Conservation (phyloP, 2,797 vertebrate species). For the Chaetophractus vellerosus region DNA sequence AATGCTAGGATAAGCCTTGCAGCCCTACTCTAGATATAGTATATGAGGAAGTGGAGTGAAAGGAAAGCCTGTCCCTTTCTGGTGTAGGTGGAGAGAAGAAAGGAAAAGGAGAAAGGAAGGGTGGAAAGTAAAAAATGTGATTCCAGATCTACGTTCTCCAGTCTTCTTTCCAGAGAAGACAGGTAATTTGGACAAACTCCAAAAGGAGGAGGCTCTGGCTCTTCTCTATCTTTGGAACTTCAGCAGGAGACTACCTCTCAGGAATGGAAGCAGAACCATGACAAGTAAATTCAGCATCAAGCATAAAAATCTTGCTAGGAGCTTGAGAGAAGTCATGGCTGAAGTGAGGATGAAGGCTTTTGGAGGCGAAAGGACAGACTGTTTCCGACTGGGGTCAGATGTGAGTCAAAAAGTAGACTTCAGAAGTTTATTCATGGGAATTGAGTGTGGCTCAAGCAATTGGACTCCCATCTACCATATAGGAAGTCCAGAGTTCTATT, state of each 20-base stretch:
- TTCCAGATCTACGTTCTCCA: background rate
- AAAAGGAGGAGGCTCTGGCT: background rate
- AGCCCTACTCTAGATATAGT: background rate
- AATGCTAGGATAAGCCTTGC: background rate
- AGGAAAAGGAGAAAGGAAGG: background rate
- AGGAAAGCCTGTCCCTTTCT: background rate
- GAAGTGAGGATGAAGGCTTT: background rate
- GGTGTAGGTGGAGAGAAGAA: too few species aligned
- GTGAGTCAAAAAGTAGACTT: background rate
- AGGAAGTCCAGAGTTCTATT: too few species aligned
- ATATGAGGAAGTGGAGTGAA: background rate
- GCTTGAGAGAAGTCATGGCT: background rate
- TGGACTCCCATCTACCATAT: too few species aligned
- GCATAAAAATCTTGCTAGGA: background rate
- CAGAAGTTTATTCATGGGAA: background rate
- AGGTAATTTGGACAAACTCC: background rate
- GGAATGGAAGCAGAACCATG: background rate
- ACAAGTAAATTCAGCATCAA: background rate
- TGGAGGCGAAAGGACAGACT: background rate
- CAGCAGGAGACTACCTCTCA: background rate
- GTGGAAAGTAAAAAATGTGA: accelerated
- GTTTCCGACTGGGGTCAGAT: background rate
- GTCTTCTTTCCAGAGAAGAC: background rate
- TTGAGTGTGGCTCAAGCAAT: too few species aligned
- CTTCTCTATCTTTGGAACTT: background rate